phyloP scores from a whole-genome alignment of 2,888 invertebrate genomes.

The Phyto melanocephala region DNA sequence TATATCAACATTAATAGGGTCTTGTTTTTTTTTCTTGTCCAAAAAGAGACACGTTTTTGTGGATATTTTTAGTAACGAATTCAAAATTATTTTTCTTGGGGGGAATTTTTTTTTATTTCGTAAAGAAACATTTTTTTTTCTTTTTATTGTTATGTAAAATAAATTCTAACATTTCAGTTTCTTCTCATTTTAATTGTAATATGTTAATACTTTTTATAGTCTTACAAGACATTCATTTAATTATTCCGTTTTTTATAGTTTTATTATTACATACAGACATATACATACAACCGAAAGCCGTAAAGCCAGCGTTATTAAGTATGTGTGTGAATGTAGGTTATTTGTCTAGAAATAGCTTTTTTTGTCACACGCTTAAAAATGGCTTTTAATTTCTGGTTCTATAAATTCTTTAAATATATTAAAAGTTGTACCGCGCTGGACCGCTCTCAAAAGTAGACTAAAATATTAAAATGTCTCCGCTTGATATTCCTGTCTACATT shows the following conservation, averaged over 20 bases:
- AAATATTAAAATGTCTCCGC: constrained; percentile 53
- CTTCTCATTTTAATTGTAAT: too few species aligned
- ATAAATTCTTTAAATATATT: constrained; percentile 43
- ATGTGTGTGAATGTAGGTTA: not conserved
- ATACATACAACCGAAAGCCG: not conserved
- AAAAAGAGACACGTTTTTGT: constrained; percentile 21
- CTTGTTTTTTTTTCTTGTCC: not conserved
- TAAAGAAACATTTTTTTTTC: not conserved
- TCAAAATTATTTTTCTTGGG: constrained; percentile 1
- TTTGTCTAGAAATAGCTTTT: not conserved
- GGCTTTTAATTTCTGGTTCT: constrained; percentile 17
- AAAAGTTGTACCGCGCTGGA: constrained; percentile 76
- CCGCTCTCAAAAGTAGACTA: constrained; percentile 78
- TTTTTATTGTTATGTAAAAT: not conserved
- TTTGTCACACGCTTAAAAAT: constrained; percentile 23
- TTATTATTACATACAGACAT: constrained; percentile 6
- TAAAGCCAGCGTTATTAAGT: not conserved
- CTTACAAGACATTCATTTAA: constrained; percentile 10
- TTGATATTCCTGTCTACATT: constrained; percentile 43
- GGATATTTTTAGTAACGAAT: constrained; percentile 45
- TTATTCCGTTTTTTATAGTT: constrained; percentile 5
- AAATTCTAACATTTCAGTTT: not conserved
- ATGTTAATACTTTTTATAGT: not conserved
- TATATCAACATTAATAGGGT: not conserved
- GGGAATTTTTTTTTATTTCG: not conserved